phyloP scores from a whole-genome alignment of 2,888 invertebrate species.

The Eulithis prunata region DNA sequence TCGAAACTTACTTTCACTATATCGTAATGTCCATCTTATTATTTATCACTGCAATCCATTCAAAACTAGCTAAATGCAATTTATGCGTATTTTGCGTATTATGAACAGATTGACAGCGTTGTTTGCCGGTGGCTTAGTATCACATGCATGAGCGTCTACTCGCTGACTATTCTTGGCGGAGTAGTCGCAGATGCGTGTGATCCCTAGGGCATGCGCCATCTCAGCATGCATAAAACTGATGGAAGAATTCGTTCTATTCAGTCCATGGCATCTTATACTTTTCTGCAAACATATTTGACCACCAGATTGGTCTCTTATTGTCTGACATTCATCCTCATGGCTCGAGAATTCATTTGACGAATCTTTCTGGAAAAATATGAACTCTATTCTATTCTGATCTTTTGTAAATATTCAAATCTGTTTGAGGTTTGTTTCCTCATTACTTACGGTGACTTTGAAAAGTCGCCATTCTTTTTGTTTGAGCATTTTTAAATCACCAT shows the following conservation, averaged over 20 bases:
- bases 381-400: not conserved
- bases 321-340: not conserved
- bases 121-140: constrained; percentile 54
- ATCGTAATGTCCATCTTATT: constrained; percentile 82
- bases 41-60: constrained; percentile 58
- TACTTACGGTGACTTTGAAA: not conserved
- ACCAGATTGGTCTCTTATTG: constrained; percentile 8
- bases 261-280: not conserved
- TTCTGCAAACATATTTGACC: not conserved
- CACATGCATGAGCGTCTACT: constrained; percentile 57
- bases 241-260: constrained; percentile 30
- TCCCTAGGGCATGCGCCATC: constrained; percentile 49
- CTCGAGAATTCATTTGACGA: not conserved
- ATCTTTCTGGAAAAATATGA: not conserved
- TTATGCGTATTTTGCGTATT: constrained; percentile 45
- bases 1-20: constrained; percentile 64
- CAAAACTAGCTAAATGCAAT: constrained; percentile 52
- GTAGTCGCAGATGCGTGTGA: constrained; percentile 53
- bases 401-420: not conserved
- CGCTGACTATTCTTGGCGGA: constrained; percentile 38
- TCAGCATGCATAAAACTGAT: constrained; percentile 44
- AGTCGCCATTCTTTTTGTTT: not conserved
- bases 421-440: not conserved
- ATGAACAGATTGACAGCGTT: constrained; percentile 63
- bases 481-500: not conserved